Conservation (phyloP, 2,888 invertebrate species). For the Andricus quercusramuli region DNA sequence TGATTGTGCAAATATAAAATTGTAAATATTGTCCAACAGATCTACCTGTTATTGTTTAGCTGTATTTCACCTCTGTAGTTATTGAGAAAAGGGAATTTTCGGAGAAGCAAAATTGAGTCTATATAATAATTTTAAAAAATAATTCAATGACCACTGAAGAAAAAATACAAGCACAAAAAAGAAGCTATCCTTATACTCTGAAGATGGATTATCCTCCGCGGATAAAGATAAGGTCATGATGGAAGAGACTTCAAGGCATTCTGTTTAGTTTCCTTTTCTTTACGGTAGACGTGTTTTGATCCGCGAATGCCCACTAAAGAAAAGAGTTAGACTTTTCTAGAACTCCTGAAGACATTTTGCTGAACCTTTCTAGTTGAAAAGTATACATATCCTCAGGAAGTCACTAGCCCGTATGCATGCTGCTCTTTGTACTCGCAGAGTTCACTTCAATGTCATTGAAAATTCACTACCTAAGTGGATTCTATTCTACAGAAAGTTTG, state of each 20-base stretch:
- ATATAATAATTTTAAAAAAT: background rate
- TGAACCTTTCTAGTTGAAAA: background rate
- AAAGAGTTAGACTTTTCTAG: constrained; percentile 10
- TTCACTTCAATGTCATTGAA: background rate
- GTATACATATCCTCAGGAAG: background rate
- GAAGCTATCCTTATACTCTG: background rate
- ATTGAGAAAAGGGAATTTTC: background rate
- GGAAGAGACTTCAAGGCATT: constrained; percentile 5
- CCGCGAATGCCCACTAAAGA: background rate
- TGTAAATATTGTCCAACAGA: background rate
- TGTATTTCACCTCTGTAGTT: background rate
- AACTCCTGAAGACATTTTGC: background rate
- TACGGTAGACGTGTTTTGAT: constrained; percentile 29
- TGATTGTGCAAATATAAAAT: constrained; percentile 15
- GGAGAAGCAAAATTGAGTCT: background rate
- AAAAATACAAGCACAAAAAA: background rate
- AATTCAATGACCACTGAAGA: background rate
- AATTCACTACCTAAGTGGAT: background rate
- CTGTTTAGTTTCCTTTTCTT: background rate
- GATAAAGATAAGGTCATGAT: background rate
- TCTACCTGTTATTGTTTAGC: background rate
- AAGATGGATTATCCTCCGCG: background rate
- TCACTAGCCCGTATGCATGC: background rate
- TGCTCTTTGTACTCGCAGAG: background rate
- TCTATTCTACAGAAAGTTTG: background rate